A percentile compares a stretch with the other conserved stretches of the same genome.
Evolutionary conservation across 2,888 invertebrate genomes (phyloP).

Genomic region (Halictus quadricinctus): DNA sequence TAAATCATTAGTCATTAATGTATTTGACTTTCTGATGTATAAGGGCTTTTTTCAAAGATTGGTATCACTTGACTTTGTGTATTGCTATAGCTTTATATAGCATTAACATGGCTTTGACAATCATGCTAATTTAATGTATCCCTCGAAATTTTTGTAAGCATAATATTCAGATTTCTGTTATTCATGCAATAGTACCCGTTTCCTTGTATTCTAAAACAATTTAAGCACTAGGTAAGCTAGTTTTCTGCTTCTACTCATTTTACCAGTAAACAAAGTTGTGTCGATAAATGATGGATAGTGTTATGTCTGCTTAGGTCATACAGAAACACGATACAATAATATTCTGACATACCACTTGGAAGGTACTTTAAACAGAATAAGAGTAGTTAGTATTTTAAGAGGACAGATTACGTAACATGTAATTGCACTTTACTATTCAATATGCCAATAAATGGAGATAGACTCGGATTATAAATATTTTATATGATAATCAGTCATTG

Average conservation of each 20-base stretch:
- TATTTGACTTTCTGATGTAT: constrained; percentile 56
- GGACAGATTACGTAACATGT: background rate
- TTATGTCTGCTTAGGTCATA: constrained; percentile 26
- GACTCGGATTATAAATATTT: background rate
- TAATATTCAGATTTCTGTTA: constrained; percentile 43
- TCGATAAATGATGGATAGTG: constrained; percentile 30
- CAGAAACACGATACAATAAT: constrained; percentile 34
- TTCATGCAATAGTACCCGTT: constrained; percentile 48
- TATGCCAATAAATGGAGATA: constrained; percentile 7
- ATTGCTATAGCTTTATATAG: constrained; percentile 73
- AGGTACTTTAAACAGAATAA: constrained; percentile 8
- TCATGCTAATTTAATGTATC: constrained; percentile 65
- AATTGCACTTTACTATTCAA: background rate
- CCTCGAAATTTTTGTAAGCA: constrained; percentile 62
- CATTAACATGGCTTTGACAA: constrained; percentile 71
- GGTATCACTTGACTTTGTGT: constrained; percentile 62
- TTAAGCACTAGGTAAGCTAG: constrained; percentile 53
- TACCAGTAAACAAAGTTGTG: constrained; percentile 23
- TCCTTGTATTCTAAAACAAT: constrained; percentile 44
- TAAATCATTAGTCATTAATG: constrained; percentile 29
- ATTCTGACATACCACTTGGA: constrained; percentile 38
- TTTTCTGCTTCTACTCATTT: constrained; percentile 52
- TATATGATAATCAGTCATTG: background rate
- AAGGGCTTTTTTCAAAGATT: constrained; percentile 37
- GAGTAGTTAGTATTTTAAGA: background rate